Base-by-base conservation (phyloP, 2,888 invertebrate genomes). In the Drosophila nr. medialis region DNA sequence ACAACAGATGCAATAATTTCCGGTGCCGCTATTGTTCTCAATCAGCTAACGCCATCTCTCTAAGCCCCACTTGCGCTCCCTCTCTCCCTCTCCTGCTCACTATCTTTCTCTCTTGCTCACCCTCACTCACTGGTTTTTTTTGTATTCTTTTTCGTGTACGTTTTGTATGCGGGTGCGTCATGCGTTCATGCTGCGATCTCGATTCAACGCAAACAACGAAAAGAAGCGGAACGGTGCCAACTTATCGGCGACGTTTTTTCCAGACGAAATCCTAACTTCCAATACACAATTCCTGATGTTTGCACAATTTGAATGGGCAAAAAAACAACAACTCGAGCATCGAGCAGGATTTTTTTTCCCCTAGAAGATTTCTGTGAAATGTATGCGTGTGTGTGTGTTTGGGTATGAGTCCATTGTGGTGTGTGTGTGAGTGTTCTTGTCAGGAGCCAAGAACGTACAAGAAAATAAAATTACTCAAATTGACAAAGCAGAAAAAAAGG, bases 1-100 rank as follows among this genome's bases (percentile, higher is more conserved):
- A 83, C 83, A 86, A 84, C 83, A 86, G 85, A 83, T 83, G 83
- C 87, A 86, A 75, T 86, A 84, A 83, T 83, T 83, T 86, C 83
- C 83, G 83, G 83, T 83, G 84, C 81, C 70, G 67, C 77, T 81
- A 83, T 83, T 83, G 87, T 84, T 83, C 85, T 83, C 85, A 83
- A 86, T 83, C 84, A 79, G 85, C 84, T 84, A 83, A 83, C 85
- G 83, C 83, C 84, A 86, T 86, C 87, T 73, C 70, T 51, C 64
- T 50, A 64, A 56, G 60, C 66, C 64, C 49, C 53, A 66, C 67
- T 61, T 64, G 32, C 50, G 36, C 30, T 30, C n/a, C n/a, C 49
- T 53, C 13, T 13, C 32, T 36, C 59, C 30, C 29, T 32, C 40
- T 29, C 63, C 21, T 24, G n/a, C 18, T 61, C 48, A 3, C 13